These are phyloP conservation scores for Papilio protenor DNA, from an alignment of 2,888 invertebrate genomes.

Conservation along the genomic window DNA sequence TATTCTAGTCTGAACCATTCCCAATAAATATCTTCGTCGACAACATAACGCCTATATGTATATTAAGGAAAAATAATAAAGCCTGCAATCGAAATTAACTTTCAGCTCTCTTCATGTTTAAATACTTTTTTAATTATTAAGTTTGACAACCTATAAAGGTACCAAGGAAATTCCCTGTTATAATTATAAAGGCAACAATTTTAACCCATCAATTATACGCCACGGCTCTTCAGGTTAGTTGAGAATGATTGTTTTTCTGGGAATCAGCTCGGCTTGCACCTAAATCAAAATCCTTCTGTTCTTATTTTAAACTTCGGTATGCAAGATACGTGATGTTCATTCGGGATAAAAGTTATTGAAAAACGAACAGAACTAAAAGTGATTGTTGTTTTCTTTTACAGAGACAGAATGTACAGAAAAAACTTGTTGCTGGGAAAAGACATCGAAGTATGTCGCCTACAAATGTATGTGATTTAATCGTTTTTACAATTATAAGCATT, in stretches of 20 bases:
- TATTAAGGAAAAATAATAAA: too few relatives aligned
- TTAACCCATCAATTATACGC: constrained; percentile 7
- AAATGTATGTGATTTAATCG: constrained; percentile 5
- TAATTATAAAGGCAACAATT: neutral
- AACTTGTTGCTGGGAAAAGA: constrained; percentile 24
- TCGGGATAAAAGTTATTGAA: constrained; percentile 8
- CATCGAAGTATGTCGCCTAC: constrained; percentile 37
- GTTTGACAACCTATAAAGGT: neutral
- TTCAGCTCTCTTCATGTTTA: too few relatives aligned
- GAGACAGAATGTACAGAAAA: constrained; percentile 48
- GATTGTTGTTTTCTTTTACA: constrained; percentile 49
- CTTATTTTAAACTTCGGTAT: constrained; percentile 51
- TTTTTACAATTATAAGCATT: neutral
- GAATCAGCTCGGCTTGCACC: constrained; percentile 48
- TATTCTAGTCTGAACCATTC: neutral
- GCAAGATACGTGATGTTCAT: constrained; percentile 46
- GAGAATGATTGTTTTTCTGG: constrained; percentile 41
- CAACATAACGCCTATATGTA: neutral
- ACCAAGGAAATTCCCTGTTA: neutral
- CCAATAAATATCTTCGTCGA: neutral
- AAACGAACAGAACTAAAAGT: constrained; percentile 18
- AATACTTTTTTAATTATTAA: neutral
- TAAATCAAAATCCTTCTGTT: constrained; percentile 55
- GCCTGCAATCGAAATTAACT: too few relatives aligned
- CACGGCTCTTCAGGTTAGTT: neutral